Conservation (phyloP, 2,797 vertebrate species). For the Phylloscopus collybita region DNA sequence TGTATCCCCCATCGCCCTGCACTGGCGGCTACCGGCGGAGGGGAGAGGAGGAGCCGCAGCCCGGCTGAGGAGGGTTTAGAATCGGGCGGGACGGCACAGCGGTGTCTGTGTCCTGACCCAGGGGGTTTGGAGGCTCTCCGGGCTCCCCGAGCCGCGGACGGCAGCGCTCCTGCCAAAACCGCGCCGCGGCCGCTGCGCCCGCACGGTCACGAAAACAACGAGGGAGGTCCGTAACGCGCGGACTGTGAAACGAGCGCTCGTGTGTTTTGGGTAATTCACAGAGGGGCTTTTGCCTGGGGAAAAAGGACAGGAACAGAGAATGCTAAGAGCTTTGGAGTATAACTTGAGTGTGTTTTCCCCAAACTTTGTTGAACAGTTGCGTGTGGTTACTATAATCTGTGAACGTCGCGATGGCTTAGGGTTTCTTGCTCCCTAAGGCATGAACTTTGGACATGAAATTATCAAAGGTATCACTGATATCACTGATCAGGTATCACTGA, state of each 20-base stretch:
- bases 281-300: neutral
- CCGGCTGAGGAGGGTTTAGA: too few species aligned
- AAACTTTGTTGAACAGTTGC: neutral
- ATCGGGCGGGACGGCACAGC: neutral
- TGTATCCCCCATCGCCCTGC: rapidly evolving
- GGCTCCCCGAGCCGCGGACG: rapidly evolving
- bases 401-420: rapidly evolving
- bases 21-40: neutral
- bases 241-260: rapidly evolving
- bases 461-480: neutral
- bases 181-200: neutral
- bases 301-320: too few species aligned
- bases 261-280: neutral
- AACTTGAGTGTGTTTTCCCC: rapidly evolving
- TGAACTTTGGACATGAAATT: neutral
- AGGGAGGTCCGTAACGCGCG: rapidly evolving
- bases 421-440: neutral
- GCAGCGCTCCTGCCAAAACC: neutral
- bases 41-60: too few species aligned
- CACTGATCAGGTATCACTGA: too few species aligned
- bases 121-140: neutral
- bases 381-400: neutral
- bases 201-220: rapidly evolving
- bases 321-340: neutral
- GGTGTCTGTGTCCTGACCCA: neutral